phyloP scores from a whole-genome alignment of 2,797 vertebrate genomes.

The Echeneis naucrates region DNA sequence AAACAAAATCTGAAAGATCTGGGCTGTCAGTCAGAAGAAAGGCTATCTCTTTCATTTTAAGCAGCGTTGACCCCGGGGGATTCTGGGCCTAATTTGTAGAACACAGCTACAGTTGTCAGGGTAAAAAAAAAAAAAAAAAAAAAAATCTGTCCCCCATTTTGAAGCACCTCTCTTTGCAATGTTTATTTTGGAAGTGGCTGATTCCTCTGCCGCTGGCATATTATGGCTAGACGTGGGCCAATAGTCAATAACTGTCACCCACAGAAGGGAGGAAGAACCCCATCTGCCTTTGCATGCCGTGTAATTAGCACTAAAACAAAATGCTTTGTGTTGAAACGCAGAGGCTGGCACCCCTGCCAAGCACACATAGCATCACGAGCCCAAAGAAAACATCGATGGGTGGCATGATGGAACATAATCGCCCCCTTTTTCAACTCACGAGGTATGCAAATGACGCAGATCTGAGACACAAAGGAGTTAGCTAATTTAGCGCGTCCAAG shows the following conservation, averaged over 20 bases:
- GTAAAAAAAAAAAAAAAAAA: too few species aligned
- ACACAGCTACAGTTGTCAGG: constrained; percentile 84
- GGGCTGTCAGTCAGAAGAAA: constrained; percentile 66
- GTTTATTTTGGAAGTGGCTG: constrained; percentile 79
- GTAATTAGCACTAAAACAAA: constrained; percentile 78
- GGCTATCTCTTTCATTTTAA: constrained; percentile 65
- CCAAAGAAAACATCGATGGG: constrained; percentile 63
- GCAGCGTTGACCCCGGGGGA: constrained; percentile 63
- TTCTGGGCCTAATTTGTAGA: constrained; percentile 83
- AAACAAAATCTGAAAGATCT: constrained; percentile 66
- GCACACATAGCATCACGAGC: constrained; percentile 56
- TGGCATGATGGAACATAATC: constrained; percentile 73
- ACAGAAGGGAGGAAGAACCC: constrained; percentile 59
- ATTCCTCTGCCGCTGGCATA: constrained; percentile 78
- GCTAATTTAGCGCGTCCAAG: constrained; percentile 62
- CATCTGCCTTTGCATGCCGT: constrained; percentile 70
- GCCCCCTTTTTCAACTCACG: constrained; percentile 39
- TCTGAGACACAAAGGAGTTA: constrained; percentile 42
- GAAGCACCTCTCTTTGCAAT: constrained; percentile 53
- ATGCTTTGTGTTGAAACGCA: constrained; percentile 75
- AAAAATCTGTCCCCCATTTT: constrained; percentile 56
- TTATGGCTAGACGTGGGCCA: constrained; percentile 80
- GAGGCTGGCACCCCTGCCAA: constrained; percentile 68
- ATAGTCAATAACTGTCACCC: constrained; percentile 85
- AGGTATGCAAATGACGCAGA: constrained; percentile 63